Conservation (phyloP, 1,140 invertebrate species). For the Drosophila funebris region DNA sequence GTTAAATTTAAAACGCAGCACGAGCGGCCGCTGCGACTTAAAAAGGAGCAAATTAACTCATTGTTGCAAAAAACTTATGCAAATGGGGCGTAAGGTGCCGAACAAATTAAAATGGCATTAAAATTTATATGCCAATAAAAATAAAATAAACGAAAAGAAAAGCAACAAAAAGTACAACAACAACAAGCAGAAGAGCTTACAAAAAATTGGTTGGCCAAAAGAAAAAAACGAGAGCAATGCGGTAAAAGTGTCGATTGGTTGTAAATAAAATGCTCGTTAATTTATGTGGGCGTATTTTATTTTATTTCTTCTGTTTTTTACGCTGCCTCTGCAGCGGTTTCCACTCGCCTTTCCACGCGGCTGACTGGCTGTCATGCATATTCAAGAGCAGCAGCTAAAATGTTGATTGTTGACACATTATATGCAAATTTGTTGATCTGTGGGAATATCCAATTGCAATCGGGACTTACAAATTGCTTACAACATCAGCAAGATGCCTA, state of each 20-base stretch:
- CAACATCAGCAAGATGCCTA: not conserved
- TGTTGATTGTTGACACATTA: conserved; percentile 5
- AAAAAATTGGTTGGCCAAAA: not conserved
- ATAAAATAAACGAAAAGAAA: conserved; percentile 28
- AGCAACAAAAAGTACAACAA: not conserved
- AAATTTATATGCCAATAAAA: conserved; percentile 56
- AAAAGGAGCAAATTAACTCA: conserved; percentile 60
- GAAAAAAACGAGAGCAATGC: conserved; percentile 23
- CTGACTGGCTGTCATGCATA: conserved; percentile 6
- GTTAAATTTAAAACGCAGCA: conserved; percentile 67
- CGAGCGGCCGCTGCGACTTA: conserved; percentile 37
- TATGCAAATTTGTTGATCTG: conserved; percentile 12
- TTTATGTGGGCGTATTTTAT: conserved; percentile 58
- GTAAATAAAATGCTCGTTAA: conserved; percentile 62
- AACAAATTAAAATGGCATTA: conserved; percentile 57
- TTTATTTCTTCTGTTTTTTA: conserved; percentile 20
- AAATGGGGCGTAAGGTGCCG: conserved; percentile 56
- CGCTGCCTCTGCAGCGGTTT: too few relatives aligned
- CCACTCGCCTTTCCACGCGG: not conserved
- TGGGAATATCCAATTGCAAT: conserved; percentile 13
- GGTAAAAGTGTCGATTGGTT: conserved; percentile 57
- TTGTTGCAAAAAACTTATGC: conserved; percentile 63
- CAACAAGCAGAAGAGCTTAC: not conserved
- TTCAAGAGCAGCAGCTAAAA: not conserved
- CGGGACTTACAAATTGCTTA: not conserved